Evolutionary conservation across 2,113 vertebrate genomes (phyloP).

Genomic region (Phaetusa simplex): DNA sequence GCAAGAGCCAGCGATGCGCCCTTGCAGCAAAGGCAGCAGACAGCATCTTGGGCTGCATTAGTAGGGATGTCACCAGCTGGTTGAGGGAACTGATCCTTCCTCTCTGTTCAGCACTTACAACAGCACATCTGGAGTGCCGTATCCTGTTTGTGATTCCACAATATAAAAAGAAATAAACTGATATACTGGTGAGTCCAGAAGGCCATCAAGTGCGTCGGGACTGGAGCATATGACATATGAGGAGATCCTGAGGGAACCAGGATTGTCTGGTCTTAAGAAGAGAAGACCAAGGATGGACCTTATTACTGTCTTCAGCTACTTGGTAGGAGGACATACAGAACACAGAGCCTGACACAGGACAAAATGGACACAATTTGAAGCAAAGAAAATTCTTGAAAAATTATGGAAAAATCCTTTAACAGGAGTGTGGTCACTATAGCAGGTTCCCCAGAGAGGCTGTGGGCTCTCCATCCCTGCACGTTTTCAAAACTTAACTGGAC

Average conservation of each 20-base stretch:
- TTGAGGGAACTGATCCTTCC: not conserved
- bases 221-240: not conserved
- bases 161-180: not conserved
- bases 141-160: not conserved
- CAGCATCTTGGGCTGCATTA: not conserved
- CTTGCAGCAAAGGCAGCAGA: not conserved
- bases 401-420: not conserved
- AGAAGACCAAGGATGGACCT: not conserved
- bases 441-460: not conserved
- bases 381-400: not conserved
- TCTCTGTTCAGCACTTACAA: not conserved
- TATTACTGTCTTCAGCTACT: not conserved
- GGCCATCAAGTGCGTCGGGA: not conserved
- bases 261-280: not conserved
- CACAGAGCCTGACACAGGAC: not conserved
- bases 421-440: not conserved
- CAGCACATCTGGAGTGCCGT: not conserved
- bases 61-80: not conserved
- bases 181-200: not conserved
- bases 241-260: not conserved
- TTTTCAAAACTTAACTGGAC: not conserved
- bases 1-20: accelerated
- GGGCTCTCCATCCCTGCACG: not conserved
- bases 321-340: not conserved
- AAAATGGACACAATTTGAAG: not conserved